Base-by-base conservation (phyloP, 2,888 invertebrate species). In the Chrysolina haemoptera region DNA sequence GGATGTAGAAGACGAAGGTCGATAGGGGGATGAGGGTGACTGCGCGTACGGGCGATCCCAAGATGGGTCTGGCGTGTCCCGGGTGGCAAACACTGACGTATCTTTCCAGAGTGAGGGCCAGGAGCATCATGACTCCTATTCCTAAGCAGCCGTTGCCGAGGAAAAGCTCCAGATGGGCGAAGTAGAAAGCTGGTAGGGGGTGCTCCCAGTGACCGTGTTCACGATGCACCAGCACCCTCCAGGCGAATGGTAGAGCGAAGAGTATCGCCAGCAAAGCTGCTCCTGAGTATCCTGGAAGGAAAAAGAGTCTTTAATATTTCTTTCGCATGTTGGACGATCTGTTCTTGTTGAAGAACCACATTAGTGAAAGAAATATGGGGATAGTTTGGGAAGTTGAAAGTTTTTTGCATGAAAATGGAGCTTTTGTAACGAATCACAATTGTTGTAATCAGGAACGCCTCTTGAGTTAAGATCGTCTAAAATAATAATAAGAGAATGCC, bases 71-170 rank as follows among this genome's bases (percentile, higher is more conserved):
- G 16, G 92, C 90, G 80, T 92, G 91, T 5, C 93, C 92, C 3
- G 94, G 94, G 87, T 92, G 93, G 82, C 94, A 94, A 8, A 94
- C 93, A 75, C 94, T 93, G 43, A 94, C 91, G 87, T 93, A 94
- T 55, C 94, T 90, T 84, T 94, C 94, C 74, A 94, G 90, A 18
- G 94, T 94, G 80, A 94, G 89, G 11, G 93, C 93, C 68, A 94
- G 88, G 14, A 94, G 90, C 92, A 94, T 92, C 90, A 94, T 91
- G 2, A 94, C 94, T 70, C 94, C 94, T n/a, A 93, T 91, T 48
- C 94, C 93, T 76, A 93, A 87, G 82, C 93, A 94, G 27, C 92
- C 93, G 83, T 94, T 94, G 69, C 94, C 93, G 59, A 94, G 88
- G 80, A 93, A 93, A 64, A 94, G 90, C 85, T 94, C 93, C 79